Percentiles rank a stretch among this genome's conserved stretches.
Conservation (phyloP, 2,113 vertebrate species). For the human (Homo sapiens) region GRCh38 chr1:22414501-22415000, state of each 20-base stretch:
- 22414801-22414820: neutral
- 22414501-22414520: neutral
- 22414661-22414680: neutral
- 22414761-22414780: neutral
- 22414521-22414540: neutral
- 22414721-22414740: no score
- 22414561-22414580: neutral
- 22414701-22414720: neutral
- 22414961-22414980: neutral
- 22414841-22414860: neutral
- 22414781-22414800: neutral
- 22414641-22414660: neutral
- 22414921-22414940: neutral
- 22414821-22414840: neutral
- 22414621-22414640: neutral
- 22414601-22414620: neutral
- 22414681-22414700: neutral
- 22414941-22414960: neutral
- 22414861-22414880: neutral
- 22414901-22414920: neutral
- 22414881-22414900: neutral
- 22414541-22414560: neutral
- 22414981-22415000: fast-evolving
- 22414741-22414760: neutral
- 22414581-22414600: neutral